Percentiles rank a stretch among this genome's conserved stretches.
phyloP scores from a whole-genome alignment of 2,888 invertebrate species.

The Pyrgus malvae region DNA sequence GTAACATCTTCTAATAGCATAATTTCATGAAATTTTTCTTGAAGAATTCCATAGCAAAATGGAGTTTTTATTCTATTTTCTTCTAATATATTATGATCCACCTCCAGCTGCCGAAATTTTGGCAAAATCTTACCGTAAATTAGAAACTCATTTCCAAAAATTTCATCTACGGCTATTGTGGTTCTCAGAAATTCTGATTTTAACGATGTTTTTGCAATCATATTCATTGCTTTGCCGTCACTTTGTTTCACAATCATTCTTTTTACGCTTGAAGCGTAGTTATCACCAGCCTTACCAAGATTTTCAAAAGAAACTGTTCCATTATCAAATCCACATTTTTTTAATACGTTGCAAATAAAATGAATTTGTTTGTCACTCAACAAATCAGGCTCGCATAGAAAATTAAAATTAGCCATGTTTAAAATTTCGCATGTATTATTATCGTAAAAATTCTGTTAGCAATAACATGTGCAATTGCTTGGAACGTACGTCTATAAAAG shows the following conservation, averaged over 20 bases:
- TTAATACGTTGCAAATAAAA: conserved; percentile 1
- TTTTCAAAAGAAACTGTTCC: conserved; percentile 1
- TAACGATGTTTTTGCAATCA: conserved; percentile 8
- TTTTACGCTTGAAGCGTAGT: conserved; percentile 6
- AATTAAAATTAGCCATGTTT: conserved; percentile 7
- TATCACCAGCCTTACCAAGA: conserved; percentile 9
- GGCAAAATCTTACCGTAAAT: conserved; percentile 8
- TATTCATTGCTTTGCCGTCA: conserved; percentile 7
- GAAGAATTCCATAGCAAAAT: conserved; percentile 45
- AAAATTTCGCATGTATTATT: too few relatives aligned
- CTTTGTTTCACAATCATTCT: not conserved
- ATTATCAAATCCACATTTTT: not conserved
- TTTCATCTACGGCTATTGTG: not conserved
- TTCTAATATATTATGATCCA: conserved; percentile 41
- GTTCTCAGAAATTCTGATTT: not conserved
- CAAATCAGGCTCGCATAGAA: not conserved
- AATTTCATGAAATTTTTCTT: conserved; percentile 45
- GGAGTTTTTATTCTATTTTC: conserved; percentile 44
- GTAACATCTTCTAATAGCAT: conserved; percentile 53
- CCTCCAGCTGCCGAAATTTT: conserved; percentile 41
- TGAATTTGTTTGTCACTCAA: conserved; percentile 11
- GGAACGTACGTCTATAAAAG: too few relatives aligned
- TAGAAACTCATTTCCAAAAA: conserved; percentile 1
- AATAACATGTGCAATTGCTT: too few relatives aligned
- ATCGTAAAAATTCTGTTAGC: too few relatives aligned